phyloP scores from a whole-genome alignment of 2,797 vertebrate genomes.

The Mastacembelus armatus region DNA sequence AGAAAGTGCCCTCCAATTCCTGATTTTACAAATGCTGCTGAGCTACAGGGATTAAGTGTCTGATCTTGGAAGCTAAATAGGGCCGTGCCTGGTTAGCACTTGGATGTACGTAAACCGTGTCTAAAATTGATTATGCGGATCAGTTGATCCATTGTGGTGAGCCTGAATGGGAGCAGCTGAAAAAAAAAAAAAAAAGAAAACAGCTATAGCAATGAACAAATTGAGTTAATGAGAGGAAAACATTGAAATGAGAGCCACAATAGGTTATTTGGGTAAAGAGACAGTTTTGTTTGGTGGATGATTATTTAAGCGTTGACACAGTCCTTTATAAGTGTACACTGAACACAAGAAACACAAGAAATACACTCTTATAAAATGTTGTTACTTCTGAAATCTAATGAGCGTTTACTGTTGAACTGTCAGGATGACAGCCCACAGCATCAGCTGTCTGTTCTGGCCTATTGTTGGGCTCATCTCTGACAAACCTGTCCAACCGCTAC shows the following conservation, averaged over 20 bases:
- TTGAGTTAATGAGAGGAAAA: no score
- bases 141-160: no score
- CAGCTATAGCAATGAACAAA: no score
- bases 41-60: not conserved
- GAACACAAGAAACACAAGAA: not conserved
- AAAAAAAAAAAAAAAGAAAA: no score
- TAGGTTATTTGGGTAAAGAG: no score
- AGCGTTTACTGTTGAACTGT: not conserved
- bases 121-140: no score
- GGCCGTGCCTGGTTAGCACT: no score
- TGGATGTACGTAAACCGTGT: no score
- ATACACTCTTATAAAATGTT: not conserved
- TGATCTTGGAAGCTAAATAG: no score
- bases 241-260: no score
- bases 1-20: not conserved
- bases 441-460: not conserved
- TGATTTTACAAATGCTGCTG: not conserved
- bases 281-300: not conserved
- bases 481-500: conserved; percentile 57
- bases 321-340: not conserved
- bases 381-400: not conserved
- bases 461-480: conserved; percentile 1
- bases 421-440: not conserved
- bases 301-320: not conserved
- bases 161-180: no score